Percentiles rank a stretch among this genome's conserved stretches.
These are phyloP conservation scores for Macrochelys suwanniensis DNA, from an alignment of 2,797 vertebrate species.

Conservation along the genomic window DNA sequence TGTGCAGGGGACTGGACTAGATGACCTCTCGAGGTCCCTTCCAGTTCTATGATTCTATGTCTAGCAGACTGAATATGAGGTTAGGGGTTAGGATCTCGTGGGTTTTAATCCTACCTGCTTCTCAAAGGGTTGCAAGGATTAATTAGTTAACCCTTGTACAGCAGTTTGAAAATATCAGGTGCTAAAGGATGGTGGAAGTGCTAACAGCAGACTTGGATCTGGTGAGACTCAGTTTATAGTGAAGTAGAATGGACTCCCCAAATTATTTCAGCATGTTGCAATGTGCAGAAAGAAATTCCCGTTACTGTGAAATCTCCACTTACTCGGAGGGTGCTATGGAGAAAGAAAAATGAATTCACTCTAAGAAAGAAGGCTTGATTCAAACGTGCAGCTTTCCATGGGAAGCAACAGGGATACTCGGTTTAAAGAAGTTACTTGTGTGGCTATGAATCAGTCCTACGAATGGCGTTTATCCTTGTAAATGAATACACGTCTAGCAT, in stretches of 20 bases:
- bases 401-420: neutral
- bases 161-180: neutral
- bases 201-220: neutral
- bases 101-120: neutral
- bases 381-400: fast-evolving
- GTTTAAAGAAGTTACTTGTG: neutral
- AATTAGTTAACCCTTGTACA: neutral
- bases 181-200: neutral
- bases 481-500: neutral
- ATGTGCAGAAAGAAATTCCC: neutral
- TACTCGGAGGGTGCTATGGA: fast-evolving
- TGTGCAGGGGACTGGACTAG: too few relatives aligned
- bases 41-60: too few relatives aligned
- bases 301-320: neutral
- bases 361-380: fast-evolving
- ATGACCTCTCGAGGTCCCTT: too few relatives aligned
- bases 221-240: fast-evolving
- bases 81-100: neutral
- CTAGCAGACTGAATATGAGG: neutral
- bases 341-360: neutral
- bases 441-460: neutral
- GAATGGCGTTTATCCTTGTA: neutral
- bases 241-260: neutral
- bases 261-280: neutral
- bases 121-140: neutral